phyloP scores from a whole-genome alignment of 2,113 vertebrate species.

The Trochalopteron elliotii region DNA sequence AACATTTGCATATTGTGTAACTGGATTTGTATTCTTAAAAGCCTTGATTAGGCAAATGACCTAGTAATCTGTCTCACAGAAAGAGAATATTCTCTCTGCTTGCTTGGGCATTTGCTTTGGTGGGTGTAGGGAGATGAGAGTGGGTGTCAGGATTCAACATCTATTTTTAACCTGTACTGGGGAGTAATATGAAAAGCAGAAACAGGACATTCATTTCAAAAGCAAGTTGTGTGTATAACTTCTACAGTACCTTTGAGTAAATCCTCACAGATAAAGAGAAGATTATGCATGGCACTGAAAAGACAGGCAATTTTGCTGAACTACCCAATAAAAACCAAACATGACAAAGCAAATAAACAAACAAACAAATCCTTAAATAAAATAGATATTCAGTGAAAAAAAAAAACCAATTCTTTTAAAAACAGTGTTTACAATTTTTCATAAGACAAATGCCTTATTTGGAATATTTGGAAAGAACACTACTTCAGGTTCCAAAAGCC shows the following conservation, averaged over 20 bases:
- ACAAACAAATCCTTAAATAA: background rate
- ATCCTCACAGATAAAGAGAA: background rate
- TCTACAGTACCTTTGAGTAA: background rate
- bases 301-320: background rate
- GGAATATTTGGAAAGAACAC: background rate
- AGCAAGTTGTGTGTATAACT: background rate
- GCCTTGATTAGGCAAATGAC: background rate
- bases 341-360: no score
- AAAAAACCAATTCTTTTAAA: background rate
- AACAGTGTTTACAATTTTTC: background rate
- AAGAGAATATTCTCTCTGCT: background rate
- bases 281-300: background rate
- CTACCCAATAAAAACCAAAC: background rate
- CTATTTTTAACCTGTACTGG: background rate
- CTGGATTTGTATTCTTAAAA: background rate
- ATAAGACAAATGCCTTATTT: background rate
- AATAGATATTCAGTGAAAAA: background rate
- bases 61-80: background rate
- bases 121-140: background rate
- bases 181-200: background rate
- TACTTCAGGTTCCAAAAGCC: background rate
- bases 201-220: background rate
- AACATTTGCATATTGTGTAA: background rate
- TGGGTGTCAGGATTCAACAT: background rate
- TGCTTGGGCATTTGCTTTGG: background rate